Conservation (phyloP, 2,113 vertebrate genomes). For the Amphiprion ocellaris region DNA sequence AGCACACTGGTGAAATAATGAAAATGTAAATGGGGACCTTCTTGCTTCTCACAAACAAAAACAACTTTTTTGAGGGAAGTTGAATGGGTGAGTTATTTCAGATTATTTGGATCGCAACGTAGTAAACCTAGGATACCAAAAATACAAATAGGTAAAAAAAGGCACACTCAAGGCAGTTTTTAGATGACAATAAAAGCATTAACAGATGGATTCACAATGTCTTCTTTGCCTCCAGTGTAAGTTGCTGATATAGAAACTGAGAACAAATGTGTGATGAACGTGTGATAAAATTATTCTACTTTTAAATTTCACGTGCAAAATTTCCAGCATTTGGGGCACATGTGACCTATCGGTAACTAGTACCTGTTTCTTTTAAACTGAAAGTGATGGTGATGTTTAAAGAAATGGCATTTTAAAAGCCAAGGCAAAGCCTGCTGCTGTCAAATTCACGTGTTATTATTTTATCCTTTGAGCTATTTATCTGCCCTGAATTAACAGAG, state of each 20-base stretch:
- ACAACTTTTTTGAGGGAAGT: constrained; percentile 21
- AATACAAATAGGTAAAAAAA: not conserved
- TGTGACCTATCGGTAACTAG: not conserved
- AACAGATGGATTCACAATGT: not conserved
- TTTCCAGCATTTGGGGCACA: too few relatives aligned
- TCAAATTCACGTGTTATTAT: constrained; percentile 44
- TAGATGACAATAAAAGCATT: not conserved
- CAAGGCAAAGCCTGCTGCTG: constrained; percentile 17
- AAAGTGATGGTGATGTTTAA: constrained; percentile 14
- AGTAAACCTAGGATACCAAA: not conserved
- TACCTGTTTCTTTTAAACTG: constrained; percentile 8
- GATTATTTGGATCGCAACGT: not conserved
- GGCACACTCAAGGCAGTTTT: not conserved
- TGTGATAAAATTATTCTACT: too few relatives aligned
- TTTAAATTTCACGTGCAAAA: not conserved
- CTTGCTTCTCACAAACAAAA: constrained; percentile 25
- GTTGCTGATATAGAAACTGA: not conserved
- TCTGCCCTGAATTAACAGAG: constrained; percentile 35
- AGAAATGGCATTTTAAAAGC: constrained; percentile 57
- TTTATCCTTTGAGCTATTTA: constrained; percentile 52
- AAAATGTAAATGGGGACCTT: constrained; percentile 29
- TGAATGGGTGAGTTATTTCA: constrained; percentile 20
- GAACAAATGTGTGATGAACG: not conserved
- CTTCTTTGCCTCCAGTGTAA: too few relatives aligned
- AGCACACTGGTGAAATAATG: constrained; percentile 31